A percentile compares a stretch with the other conserved stretches of the same genome.
These are phyloP conservation scores for Pectinophora gossypiella DNA, from an alignment of 1,140 invertebrate genomes.

Conservation along the genomic window DNA sequence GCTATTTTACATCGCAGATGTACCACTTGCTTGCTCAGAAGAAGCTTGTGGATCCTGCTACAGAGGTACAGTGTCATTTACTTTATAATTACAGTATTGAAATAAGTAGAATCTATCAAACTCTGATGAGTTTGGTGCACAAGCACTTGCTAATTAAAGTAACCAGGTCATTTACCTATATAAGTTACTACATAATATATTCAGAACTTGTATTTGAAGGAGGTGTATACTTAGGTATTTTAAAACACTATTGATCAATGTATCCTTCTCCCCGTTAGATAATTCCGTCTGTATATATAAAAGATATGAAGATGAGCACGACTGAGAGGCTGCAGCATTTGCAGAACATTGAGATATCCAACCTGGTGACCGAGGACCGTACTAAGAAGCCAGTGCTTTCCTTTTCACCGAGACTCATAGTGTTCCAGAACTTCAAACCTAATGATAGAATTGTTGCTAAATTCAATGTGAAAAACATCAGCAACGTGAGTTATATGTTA, in stretches of 20 bases:
- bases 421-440: slow-evolving; percentile 63
- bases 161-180: too few species aligned
- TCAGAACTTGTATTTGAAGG: too few species aligned
- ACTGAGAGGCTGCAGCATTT: slow-evolving; percentile 42
- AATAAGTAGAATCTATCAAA: too few species aligned
- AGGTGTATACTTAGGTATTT: too few species aligned
- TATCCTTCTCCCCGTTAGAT: too few species aligned
- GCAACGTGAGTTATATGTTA: slow-evolving; percentile 48
- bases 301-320: slow-evolving; percentile 54
- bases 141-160: too few species aligned
- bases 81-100: slow-evolving; percentile 2
- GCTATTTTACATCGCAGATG: slow-evolving; percentile 57
- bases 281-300: slow-evolving; percentile 52
- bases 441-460: slow-evolving; percentile 57
- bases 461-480: slow-evolving; percentile 61
- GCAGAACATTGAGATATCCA: slow-evolving; percentile 41
- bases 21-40: slow-evolving; percentile 57
- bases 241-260: too few species aligned
- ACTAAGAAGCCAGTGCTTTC: slow-evolving; percentile 33
- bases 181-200: too few species aligned
- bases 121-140: too few species aligned
- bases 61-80: slow-evolving; percentile 41
- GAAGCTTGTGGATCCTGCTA: slow-evolving; percentile 28
- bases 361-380: slow-evolving; percentile 31
- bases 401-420: slow-evolving; percentile 47